Percentiles rank a stretch among this genome's conserved stretches.
Conservation (phyloP, 2,113 vertebrate species). For the Telmatochromis sp. region DNA sequence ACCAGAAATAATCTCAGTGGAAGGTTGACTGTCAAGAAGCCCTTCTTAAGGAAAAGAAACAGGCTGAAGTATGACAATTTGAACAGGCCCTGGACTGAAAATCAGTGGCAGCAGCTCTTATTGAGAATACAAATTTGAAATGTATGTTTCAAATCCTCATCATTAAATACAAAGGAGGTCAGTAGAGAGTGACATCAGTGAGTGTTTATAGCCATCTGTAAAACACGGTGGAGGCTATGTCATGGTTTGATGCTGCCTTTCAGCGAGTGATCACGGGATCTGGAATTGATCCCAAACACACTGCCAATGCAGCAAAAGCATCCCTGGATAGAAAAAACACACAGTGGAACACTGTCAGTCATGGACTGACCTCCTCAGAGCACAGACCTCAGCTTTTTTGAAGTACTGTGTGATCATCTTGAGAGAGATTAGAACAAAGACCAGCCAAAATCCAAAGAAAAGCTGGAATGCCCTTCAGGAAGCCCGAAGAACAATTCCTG, state of each 20-base stretch:
- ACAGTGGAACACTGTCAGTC: neutral
- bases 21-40: neutral
- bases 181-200: neutral
- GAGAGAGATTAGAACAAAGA: neutral
- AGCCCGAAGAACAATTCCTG: neutral
- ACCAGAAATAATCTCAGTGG: neutral
- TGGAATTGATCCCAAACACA: neutral
- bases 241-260: neutral
- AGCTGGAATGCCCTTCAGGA: neutral
- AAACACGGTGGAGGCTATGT: neutral
- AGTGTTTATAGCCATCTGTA: neutral
- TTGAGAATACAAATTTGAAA: neutral
- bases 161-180: neutral
- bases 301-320: neutral
- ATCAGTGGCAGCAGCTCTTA: neutral
- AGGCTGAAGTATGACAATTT: neutral
- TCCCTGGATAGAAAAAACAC: neutral
- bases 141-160: neutral
- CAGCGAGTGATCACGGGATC: accelerated
- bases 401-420: neutral
- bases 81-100: neutral
- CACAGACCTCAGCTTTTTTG: neutral
- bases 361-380: neutral
- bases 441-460: neutral
- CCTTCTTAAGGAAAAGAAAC: neutral